Conservation (phyloP, 2,113 vertebrate species). For the Hiodon alosoides region DNA sequence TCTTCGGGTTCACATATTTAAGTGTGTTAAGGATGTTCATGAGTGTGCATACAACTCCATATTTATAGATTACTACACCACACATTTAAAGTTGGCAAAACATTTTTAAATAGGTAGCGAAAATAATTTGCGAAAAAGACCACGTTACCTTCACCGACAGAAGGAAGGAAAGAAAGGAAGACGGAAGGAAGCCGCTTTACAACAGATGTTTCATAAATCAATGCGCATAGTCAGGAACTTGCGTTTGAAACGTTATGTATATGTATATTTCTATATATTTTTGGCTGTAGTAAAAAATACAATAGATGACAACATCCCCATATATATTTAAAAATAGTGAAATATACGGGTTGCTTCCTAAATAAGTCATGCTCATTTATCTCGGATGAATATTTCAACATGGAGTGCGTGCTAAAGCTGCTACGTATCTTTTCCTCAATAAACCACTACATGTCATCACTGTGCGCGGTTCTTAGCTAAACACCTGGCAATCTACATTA, state of each 20-base stretch:
- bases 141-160: conserved; percentile 67
- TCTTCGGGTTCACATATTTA: too few species aligned
- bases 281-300: background rate
- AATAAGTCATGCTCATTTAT: background rate
- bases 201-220: conserved; percentile 37
- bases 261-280: background rate
- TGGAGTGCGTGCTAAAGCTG: background rate
- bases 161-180: conserved; percentile 47
- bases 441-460: conserved; percentile 12
- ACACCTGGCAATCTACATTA: background rate
- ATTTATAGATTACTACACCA: background rate
- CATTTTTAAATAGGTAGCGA: background rate
- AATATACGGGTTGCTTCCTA: background rate
- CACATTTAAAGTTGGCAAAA: background rate
- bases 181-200: conserved; percentile 54
- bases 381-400: conserved; percentile 14
- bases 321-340: background rate
- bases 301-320: background rate
- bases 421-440: background rate
- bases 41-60: background rate
- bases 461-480: background rate
- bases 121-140: conserved; percentile 38
- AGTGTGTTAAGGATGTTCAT: background rate
- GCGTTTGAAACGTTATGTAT: too few species aligned
- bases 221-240: conserved; percentile 31